Conservation (phyloP, 2,113 vertebrate species). For the Chrysochloris asiatica region DNA sequence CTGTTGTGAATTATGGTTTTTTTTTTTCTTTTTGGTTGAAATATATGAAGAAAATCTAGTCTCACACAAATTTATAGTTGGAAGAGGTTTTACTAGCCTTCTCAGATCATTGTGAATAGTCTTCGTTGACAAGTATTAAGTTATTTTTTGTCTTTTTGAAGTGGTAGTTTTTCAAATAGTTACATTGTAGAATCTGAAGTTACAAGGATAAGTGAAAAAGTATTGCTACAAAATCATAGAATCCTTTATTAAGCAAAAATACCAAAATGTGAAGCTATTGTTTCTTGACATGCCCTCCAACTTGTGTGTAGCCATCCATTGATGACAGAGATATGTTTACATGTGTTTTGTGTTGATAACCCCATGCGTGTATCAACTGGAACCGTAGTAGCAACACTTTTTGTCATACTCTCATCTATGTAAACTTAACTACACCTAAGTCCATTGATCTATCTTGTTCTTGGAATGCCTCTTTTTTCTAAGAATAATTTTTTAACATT, state of each 20-base stretch:
- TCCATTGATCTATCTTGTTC: neutral
- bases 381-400: no score
- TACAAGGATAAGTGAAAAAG: neutral
- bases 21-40: neutral
- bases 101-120: neutral
- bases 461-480: slow-evolving; percentile 16
- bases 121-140: neutral
- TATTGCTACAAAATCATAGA: no score
- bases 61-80: neutral
- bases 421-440: neutral
- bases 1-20: neutral
- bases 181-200: slow-evolving; percentile 51
- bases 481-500: slow-evolving; percentile 14
- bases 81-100: neutral
- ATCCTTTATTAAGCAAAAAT: no score
- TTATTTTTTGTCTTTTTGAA: neutral
- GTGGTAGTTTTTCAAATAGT: neutral
- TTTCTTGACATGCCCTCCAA: no score
- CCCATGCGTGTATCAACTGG: no score
- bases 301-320: no score
- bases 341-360: no score
- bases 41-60: neutral
- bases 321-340: no score
- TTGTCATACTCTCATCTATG: neutral
- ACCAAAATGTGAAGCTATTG: no score